phyloP scores from a whole-genome alignment of 2,797 vertebrate genomes.

The Phataginus tricuspis region DNA sequence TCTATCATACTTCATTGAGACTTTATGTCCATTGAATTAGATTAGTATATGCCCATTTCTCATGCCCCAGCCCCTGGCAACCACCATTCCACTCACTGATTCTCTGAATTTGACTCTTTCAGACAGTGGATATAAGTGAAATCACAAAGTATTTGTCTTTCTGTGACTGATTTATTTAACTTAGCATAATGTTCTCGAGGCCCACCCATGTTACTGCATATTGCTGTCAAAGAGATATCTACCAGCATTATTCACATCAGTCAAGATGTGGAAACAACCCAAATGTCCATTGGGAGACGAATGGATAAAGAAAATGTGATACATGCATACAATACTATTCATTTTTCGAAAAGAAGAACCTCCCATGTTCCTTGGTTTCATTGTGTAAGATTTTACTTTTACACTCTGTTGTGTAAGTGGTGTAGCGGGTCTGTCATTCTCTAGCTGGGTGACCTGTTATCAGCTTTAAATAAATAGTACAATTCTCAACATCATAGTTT shows the following conservation, averaged over 20 bases:
- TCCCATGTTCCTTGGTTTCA: background rate
- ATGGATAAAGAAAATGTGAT: background rate
- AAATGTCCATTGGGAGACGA: background rate
- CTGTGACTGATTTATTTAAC: background rate
- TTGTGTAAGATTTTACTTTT: background rate
- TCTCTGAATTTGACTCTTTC: background rate
- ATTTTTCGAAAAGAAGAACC: background rate
- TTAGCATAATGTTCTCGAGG: background rate
- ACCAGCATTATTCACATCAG: background rate
- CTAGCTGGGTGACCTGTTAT: background rate
- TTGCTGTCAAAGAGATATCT: background rate
- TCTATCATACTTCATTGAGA: background rate
- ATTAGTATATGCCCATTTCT: too few species aligned
- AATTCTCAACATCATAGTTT: background rate
- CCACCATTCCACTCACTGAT: background rate
- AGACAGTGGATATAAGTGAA: background rate
- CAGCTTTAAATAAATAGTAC: background rate
- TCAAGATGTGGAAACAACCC: background rate
- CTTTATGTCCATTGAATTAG: background rate
- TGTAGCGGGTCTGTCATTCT: rapidly evolving
- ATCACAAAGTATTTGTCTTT: background rate
- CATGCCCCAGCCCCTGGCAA: background rate
- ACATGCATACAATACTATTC: background rate
- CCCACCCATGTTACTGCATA: background rate
- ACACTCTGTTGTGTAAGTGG: background rate